These are phyloP conservation scores for Ypsolopha scabrella DNA, from an alignment of 2,888 invertebrate species.

Conservation along the genomic window DNA sequence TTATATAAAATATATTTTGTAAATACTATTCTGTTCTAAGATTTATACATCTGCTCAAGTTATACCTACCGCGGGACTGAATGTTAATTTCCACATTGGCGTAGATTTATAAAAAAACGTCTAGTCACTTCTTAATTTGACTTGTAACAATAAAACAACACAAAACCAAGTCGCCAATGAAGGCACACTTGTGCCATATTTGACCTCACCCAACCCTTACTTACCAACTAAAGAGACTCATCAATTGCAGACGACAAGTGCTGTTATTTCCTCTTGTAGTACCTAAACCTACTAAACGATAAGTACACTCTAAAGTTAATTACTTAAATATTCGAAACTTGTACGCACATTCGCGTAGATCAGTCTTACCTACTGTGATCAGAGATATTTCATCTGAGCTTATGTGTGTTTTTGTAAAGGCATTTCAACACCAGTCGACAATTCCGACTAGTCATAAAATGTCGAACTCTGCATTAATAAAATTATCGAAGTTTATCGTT, in stretches of 20 bases:
- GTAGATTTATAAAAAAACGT: conserved; percentile 12
- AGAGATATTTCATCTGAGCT: conserved; percentile 38
- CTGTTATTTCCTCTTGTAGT: neutral
- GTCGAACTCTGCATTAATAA: no score
- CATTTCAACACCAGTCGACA: neutral
- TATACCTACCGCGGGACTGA: conserved; percentile 57
- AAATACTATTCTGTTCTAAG: conserved; percentile 64
- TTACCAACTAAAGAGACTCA: no score
- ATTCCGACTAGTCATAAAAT: neutral
- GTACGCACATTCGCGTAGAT: conserved; percentile 66
- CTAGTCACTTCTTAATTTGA: conserved; percentile 36
- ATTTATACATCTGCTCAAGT: conserved; percentile 65
- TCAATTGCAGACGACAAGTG: neutral
- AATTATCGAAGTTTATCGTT: no score
- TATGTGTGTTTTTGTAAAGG: conserved; percentile 8
- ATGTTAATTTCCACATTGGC: conserved; percentile 8
- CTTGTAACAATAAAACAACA: conserved; percentile 14
- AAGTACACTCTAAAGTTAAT: conserved; percentile 6
- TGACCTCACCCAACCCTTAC: no score
- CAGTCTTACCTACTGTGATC: conserved; percentile 59
- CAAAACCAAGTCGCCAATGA: conserved; percentile 9
- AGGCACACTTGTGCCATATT: no score
- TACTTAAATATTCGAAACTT: conserved; percentile 41
- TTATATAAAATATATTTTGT: conserved; percentile 55
- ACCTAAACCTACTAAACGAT: neutral